Conservation (phyloP, 2,113 vertebrate species). For the Castor canadensis region DNA sequence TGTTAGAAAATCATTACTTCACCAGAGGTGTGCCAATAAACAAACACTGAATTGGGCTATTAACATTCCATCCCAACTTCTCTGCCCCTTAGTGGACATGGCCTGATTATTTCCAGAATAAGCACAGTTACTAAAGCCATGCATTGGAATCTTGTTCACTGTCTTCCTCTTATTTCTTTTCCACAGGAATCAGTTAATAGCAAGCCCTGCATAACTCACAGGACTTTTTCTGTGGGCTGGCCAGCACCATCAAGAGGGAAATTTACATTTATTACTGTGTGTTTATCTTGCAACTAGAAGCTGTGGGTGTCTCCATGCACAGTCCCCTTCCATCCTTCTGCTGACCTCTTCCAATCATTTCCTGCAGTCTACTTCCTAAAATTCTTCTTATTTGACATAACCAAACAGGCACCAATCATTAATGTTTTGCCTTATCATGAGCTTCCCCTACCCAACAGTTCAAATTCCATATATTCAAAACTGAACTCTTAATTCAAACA, state of each 20-base stretch:
- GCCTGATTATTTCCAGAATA: neutral
- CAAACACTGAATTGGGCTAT: neutral
- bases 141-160: neutral
- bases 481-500: neutral
- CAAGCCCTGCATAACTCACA: neutral
- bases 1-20: neutral
- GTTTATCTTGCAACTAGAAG: neutral
- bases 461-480: neutral
- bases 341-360: neutral
- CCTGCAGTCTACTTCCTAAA: neutral
- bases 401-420: neutral
- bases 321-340: neutral
- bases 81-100: neutral
- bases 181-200: neutral
- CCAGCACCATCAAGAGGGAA: neutral
- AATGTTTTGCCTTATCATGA: neutral
- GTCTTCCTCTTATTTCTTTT: neutral
- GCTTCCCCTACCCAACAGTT: neutral
- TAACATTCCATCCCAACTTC: neutral
- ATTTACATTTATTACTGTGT: neutral
- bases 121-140: neutral
- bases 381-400: neutral
- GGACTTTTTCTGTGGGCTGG: neutral
- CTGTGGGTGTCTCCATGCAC: neutral
- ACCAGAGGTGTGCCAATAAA: neutral